Conservation (phyloP, 2,113 vertebrate species). For the Datnioides undecimradiatus region DNA sequence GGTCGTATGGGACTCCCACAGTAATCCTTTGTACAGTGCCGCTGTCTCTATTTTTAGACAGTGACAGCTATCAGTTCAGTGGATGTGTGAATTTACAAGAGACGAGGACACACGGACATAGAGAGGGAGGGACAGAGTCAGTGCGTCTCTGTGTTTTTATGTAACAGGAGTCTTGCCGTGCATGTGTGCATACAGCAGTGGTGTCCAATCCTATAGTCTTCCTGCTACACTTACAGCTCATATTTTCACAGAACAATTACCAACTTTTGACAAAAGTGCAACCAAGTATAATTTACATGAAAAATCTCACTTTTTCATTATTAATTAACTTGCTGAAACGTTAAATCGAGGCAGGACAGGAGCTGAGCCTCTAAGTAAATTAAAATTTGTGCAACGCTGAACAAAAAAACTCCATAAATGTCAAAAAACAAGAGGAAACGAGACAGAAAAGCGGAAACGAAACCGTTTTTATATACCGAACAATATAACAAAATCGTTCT, state of each 20-base stretch:
- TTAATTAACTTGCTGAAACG: neutral
- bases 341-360: neutral
- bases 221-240: too few relatives aligned
- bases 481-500: neutral
- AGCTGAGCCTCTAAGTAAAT: neutral
- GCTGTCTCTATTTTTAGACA: conserved; percentile 49
- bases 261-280: neutral
- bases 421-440: neutral
- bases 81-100: conserved; percentile 11
- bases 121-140: neutral
- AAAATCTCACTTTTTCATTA: neutral
- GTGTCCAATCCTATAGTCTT: too few relatives aligned
- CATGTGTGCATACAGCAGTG: neutral
- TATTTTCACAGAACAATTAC: neutral
- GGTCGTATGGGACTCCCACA: conserved; percentile 22
- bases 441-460: neutral
- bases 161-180: neutral
- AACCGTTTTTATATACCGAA: neutral
- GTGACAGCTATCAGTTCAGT: conserved; percentile 19
- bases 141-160: conserved; percentile 10
- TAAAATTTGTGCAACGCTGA: neutral
- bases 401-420: neutral
- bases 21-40: conserved; percentile 37
- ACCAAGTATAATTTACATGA: neutral
- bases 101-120: neutral